Percentiles rank a stretch among this genome's conserved stretches.
Evolutionary conservation across 2,888 invertebrate genomes (phyloP).

Genomic region (Pimpla rufipes): DNA sequence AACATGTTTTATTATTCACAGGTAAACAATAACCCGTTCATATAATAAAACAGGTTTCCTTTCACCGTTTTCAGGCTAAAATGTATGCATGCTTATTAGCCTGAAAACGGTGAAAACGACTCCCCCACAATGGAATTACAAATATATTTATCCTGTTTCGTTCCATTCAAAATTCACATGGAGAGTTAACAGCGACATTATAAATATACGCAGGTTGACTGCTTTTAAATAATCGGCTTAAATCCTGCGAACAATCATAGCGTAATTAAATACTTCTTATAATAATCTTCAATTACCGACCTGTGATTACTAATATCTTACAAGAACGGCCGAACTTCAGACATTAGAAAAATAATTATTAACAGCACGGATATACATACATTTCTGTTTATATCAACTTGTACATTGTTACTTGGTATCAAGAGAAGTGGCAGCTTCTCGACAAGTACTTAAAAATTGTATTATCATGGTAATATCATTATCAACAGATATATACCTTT

Average conservation of each 20-base stretch:
- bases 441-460: background rate
- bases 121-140: background rate
- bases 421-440: background rate
- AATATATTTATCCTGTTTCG: background rate
- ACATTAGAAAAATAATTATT: slow-evolving; percentile 57
- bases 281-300: slow-evolving; percentile 2
- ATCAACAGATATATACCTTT: background rate
- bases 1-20: too few relatives aligned
- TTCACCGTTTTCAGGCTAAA: too few relatives aligned
- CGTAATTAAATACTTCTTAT: background rate
- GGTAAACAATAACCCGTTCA: too few relatives aligned
- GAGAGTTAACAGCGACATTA: background rate
- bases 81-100: too few relatives aligned
- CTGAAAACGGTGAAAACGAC: too few relatives aligned
- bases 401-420: background rate
- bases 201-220: background rate
- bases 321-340: background rate
- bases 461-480: slow-evolving; percentile 12
- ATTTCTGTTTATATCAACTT: background rate
- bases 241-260: slow-evolving; percentile 2
- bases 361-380: slow-evolving; percentile 34
- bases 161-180: background rate
- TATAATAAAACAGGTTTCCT: too few relatives aligned
- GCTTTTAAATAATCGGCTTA: background rate
- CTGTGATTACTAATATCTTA: slow-evolving; percentile 5